Evolutionary conservation across 2,888 invertebrate genomes (phyloP).

Genomic region (Leistus spinibarbis): DNA sequence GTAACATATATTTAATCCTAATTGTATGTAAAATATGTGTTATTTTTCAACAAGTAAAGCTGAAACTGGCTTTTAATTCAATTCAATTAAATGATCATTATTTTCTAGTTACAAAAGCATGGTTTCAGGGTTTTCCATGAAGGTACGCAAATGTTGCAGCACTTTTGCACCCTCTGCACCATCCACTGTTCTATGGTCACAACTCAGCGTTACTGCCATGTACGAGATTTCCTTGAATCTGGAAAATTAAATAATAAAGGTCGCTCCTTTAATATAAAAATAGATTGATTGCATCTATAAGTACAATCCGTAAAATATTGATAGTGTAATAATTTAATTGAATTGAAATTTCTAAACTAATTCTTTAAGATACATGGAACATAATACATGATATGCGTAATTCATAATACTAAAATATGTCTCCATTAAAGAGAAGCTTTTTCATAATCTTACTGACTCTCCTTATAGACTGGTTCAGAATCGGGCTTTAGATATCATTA

Average conservation of each 20-base stretch:
- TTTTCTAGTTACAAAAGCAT: constrained; percentile 80
- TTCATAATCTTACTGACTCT: too few relatives aligned
- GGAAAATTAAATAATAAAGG: constrained; percentile 45
- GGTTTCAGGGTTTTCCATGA: constrained; percentile 89
- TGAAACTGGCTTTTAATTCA: neutral
- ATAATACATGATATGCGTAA: too few relatives aligned
- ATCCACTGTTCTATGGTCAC: constrained; percentile 97
- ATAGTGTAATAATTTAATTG: too few relatives aligned
- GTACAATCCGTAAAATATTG: too few relatives aligned
- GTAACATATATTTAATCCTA: neutral
- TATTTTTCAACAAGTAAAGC: constrained; percentile 10
- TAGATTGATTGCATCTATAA: too few relatives aligned
- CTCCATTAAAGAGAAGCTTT: too few relatives aligned
- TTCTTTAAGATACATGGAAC: too few relatives aligned
- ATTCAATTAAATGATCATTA: neutral
- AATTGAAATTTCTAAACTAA: too few relatives aligned
- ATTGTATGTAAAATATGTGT: constrained; percentile 22
- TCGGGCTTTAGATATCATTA: too few relatives aligned
- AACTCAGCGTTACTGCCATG: constrained; percentile 91
- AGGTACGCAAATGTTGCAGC: constrained; percentile 87
- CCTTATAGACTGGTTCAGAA: too few relatives aligned
- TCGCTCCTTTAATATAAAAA: too few relatives aligned
- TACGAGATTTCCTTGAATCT: constrained; percentile 77
- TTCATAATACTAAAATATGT: too few relatives aligned
- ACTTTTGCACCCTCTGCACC: constrained; percentile 98